These are phyloP conservation scores for Myotis daubentonii DNA, from an alignment of 2,797 vertebrate species.

Conservation along the genomic window DNA sequence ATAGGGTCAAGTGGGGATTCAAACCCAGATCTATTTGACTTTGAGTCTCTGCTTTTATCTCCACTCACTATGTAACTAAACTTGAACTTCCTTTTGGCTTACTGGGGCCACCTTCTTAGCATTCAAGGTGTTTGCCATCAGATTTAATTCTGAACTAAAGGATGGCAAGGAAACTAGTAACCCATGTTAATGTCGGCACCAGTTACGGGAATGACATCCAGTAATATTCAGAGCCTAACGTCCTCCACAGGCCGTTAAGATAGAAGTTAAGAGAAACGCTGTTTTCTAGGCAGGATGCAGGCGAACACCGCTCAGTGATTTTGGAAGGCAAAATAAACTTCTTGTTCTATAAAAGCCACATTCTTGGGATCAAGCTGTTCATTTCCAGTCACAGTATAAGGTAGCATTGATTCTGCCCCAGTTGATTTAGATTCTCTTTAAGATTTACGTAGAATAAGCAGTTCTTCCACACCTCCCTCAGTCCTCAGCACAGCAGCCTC, in stretches of 20 bases:
- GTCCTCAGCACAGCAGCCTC: neutral
- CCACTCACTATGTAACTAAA: neutral
- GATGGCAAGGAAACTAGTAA: neutral
- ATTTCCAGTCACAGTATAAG: conserved; percentile 55
- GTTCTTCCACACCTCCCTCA: conserved; percentile 14
- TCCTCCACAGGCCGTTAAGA: neutral
- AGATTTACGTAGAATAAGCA: conserved; percentile 56
- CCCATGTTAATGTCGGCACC: neutral
- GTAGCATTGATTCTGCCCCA: conserved; percentile 65
- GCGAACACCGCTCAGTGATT: neutral
- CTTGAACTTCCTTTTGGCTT: conserved; percentile 6
- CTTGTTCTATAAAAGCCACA: conserved; percentile 49
- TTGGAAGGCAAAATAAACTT: conserved; percentile 48
- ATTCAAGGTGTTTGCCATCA: neutral
- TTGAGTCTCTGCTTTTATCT: neutral
- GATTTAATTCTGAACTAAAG: conserved; percentile 13
- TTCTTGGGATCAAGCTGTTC: conserved; percentile 27
- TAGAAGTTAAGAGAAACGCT: conserved; percentile 6
- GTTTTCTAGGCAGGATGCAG: conserved; percentile 23
- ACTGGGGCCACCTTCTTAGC: neutral
- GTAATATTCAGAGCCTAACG: neutral
- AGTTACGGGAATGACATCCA: neutral
- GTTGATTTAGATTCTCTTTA: conserved; percentile 56
- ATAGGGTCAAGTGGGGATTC: neutral
- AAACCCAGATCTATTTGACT: neutral